Evolutionary conservation across 2,888 invertebrate genomes (phyloP).

Genomic region (Thyatira batis): DNA sequence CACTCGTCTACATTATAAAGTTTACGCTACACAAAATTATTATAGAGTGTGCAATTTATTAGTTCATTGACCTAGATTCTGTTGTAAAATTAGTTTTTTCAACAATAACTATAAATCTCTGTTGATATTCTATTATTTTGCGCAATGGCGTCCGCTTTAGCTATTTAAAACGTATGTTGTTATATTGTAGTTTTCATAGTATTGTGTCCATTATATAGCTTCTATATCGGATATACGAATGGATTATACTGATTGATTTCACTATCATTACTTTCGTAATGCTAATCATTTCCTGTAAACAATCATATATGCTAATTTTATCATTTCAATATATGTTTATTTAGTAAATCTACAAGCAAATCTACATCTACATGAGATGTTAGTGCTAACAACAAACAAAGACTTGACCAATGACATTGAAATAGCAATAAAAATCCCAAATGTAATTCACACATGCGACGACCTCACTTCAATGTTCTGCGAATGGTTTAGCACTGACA

Average conservation of each 20-base stretch:
- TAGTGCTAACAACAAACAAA: neutral
- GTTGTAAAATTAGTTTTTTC: slow-evolving; percentile 19
- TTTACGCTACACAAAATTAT: slow-evolving; percentile 20
- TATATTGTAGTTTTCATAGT: neutral
- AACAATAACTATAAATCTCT: slow-evolving; percentile 28
- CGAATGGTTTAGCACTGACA: slow-evolving; percentile 8
- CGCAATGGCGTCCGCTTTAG: slow-evolving; percentile 12
- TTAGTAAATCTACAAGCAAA: neutral
- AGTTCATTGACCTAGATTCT: slow-evolving; percentile 31
- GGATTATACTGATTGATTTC: no score
- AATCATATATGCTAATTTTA: no score
- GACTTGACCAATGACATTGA: neutral
- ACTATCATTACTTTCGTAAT: no score
- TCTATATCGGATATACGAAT: no score
- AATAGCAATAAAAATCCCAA: neutral
- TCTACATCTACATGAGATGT: neutral
- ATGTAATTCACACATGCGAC: slow-evolving; percentile 1
- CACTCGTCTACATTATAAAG: slow-evolving; percentile 18
- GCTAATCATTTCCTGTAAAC: no score
- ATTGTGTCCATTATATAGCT: neutral
- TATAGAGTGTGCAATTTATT: slow-evolving; percentile 13
- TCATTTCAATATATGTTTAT: no score
- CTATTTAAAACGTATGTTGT: neutral
- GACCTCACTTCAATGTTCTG: neutral
- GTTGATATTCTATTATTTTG: slow-evolving; percentile 20